Percentiles rank a stretch among this genome's conserved stretches.
Conservation (phyloP, 2,113 vertebrate species). For the Mobula hypostoma region DNA sequence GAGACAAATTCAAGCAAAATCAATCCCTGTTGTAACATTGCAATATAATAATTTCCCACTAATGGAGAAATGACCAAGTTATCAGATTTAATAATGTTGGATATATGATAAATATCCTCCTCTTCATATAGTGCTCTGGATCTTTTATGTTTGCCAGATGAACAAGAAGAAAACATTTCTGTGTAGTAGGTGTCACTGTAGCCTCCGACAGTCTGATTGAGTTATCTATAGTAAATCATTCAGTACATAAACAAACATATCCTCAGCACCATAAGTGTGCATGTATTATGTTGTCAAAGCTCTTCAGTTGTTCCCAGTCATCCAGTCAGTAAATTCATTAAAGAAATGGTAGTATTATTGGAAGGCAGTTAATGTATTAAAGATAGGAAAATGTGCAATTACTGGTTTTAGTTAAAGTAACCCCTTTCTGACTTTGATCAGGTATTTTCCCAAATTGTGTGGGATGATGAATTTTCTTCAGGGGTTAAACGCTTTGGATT, state of each 20-base stretch:
- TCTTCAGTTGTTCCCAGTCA: background rate
- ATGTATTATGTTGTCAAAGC: background rate
- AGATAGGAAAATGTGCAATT: background rate
- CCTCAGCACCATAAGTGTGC: background rate
- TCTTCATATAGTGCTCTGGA: no score
- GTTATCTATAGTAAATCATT: no score
- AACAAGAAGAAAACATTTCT: no score
- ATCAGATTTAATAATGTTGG: background rate
- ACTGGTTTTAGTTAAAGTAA: background rate
- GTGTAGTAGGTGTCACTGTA: background rate
- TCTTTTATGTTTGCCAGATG: background rate
- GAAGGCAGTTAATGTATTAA: no score
- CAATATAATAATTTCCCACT: background rate
- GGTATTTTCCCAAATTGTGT: background rate
- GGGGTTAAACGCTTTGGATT: no score
- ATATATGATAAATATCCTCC: no score
- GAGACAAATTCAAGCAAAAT: background rate
- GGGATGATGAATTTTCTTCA: background rate
- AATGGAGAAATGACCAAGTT: background rate
- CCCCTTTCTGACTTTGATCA: background rate
- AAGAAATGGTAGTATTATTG: no score
- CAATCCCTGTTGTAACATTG: background rate
- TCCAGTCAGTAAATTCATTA: background rate
- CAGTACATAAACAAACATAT: no score
- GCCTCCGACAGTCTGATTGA: background rate